Evolutionary conservation across 2,113 vertebrate genomes (phyloP).

Genomic region (Mugil cephalus): DNA sequence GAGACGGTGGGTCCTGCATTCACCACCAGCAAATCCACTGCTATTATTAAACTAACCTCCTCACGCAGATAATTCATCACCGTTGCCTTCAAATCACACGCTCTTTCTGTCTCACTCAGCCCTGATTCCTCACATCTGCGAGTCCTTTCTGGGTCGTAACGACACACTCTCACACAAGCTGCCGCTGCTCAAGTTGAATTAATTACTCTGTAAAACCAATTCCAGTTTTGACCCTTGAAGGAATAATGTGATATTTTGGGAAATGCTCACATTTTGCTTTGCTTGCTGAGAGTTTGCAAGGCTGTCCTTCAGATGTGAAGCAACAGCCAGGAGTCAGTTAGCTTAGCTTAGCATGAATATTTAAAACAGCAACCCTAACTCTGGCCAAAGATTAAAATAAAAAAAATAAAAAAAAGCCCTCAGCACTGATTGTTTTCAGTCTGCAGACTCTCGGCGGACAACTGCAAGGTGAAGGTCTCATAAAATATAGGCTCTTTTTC

Average conservation of each 20-base stretch:
- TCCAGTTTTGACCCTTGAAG: slow-evolving; percentile 34
- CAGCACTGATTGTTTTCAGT: slow-evolving; percentile 1
- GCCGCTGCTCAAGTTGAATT: slow-evolving; percentile 47
- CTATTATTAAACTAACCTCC: slow-evolving; percentile 84
- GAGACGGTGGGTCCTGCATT: slow-evolving; percentile 43
- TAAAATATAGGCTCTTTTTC: neutral
- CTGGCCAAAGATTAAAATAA: neutral
- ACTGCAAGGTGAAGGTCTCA: neutral
- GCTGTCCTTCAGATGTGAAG: slow-evolving; percentile 13
- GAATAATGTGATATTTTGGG: slow-evolving; percentile 18
- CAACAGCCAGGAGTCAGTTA: neutral
- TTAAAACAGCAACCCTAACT: neutral
- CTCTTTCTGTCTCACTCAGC: slow-evolving; percentile 47
- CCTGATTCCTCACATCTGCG: slow-evolving; percentile 59
- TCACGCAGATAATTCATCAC: slow-evolving; percentile 78
- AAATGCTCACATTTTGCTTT: slow-evolving; percentile 6
- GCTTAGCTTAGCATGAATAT: slow-evolving; percentile 7
- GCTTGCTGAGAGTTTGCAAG: neutral
- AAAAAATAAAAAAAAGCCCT: neutral
- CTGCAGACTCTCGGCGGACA: neutral
- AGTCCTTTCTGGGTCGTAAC: slow-evolving; percentile 76
- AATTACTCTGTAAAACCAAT: slow-evolving; percentile 51
- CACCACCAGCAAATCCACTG: slow-evolving; percentile 43
- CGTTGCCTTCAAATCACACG: slow-evolving; percentile 53
- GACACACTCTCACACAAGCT: slow-evolving; percentile 38